phyloP scores from a whole-genome alignment of 2,113 vertebrate species.

The Myiozetetes cayanensis region DNA sequence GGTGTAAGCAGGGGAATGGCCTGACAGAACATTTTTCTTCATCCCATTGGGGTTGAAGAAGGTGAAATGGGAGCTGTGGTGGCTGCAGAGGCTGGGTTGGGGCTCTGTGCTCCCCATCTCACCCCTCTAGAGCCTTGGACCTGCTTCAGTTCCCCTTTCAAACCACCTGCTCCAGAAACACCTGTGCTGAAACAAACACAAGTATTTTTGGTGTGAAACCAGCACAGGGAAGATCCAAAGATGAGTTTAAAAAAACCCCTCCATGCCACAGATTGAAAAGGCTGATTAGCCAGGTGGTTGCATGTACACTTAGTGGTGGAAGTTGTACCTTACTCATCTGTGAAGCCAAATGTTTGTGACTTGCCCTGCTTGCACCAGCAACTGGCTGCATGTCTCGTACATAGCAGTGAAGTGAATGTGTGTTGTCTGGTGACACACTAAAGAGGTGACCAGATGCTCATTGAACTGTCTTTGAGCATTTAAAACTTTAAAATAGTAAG shows the following conservation, averaged over 20 bases:
- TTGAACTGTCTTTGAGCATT: background rate
- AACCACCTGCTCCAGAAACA: background rate
- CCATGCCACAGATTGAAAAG: background rate
- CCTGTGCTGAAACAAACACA: background rate
- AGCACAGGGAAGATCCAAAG: background rate
- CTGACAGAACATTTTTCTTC: background rate
- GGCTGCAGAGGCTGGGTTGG: background rate
- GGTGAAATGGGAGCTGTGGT: rapidly evolving
- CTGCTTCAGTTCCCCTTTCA: background rate
- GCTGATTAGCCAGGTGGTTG: background rate
- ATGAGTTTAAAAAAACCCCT: background rate
- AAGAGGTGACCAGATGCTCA: background rate
- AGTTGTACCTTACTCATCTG: background rate
- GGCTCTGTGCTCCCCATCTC: background rate
- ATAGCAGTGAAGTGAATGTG: rapidly evolving
- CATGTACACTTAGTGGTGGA: background rate
- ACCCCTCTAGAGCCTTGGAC: background rate
- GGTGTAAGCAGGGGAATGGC: background rate
- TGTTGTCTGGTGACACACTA: background rate
- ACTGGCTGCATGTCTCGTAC: background rate
- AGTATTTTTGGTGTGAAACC: background rate
- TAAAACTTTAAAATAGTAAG: background rate
- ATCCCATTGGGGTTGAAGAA: background rate
- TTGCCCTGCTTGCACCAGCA: background rate
- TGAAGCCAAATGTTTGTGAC: rapidly evolving